These are phyloP conservation scores for Bothrops jararaca DNA, from an alignment of 2,113 vertebrate species.

Conservation along the genomic window DNA sequence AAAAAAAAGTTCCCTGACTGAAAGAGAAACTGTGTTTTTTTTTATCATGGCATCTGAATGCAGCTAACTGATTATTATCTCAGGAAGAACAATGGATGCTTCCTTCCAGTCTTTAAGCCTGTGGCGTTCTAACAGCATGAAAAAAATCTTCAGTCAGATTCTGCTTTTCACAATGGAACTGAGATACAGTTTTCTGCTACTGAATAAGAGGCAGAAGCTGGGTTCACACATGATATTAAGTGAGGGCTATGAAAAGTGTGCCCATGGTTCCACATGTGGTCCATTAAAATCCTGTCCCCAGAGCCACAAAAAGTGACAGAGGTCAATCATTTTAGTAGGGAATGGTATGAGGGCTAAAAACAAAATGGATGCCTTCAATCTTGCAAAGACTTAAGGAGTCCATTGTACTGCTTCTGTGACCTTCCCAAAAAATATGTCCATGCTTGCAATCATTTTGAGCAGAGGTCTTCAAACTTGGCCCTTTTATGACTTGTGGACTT, in stretches of 20 bases:
- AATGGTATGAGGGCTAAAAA: background rate
- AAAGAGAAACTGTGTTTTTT: background rate
- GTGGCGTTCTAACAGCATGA: background rate
- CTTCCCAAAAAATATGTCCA: background rate
- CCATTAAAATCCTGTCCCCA: background rate
- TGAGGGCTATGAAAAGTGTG: background rate
- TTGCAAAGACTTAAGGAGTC: background rate
- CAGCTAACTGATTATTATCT: background rate
- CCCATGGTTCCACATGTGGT: background rate
- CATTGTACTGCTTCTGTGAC: background rate
- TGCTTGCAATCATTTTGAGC: background rate
- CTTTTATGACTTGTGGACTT: too few species aligned
- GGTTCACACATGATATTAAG: background rate
- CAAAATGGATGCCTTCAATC: background rate
- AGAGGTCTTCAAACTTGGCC: too few species aligned
- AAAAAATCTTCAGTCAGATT: background rate
- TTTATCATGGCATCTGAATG: background rate
- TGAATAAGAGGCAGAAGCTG: background rate
- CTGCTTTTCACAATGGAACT: background rate
- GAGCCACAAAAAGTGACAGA: background rate
- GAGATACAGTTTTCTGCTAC: background rate
- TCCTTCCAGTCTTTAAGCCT: background rate
- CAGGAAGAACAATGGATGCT: background rate
- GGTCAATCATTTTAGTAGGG: background rate
- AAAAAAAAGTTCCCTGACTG: background rate